Base-by-base conservation (phyloP, 2,888 invertebrate species). In the Parnassius glacialis region DNA sequence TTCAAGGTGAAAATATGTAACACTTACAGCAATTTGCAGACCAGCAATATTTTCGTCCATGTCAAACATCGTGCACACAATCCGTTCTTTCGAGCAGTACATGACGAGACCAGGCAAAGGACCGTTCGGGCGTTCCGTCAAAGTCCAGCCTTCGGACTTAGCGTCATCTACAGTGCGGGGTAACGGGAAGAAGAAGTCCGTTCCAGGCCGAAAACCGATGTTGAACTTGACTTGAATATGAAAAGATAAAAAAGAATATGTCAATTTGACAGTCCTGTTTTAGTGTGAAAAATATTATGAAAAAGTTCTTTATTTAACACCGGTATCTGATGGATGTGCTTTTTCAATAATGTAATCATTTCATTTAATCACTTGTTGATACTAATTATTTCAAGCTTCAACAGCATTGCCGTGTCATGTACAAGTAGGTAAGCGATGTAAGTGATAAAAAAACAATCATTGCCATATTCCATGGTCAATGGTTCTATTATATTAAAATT, bases 11-110 rank as follows among this genome's bases (percentile, higher is more conserved):
- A 3, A 25, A 25, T 9, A 47, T 47, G 2, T 47, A 53, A 47
- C 34, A 56, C 85, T 80, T 66, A 87, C 87, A 66, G 78, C 80
- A 55, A 84, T 67, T 66, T 86, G 85, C 11, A 83, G 42, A 0
- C 86, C 87, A 59, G 82, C 81, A 7, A 83, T 65, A 61, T 72
- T 65, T 0, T 72, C 76, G 45, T 74, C 73, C 42, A 81, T 80
- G 57, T 85, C 84, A 52, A 68, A 85, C n/a, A 82, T 64, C 0
- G 67, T 70, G 64, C 87, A 85, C 12, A 84, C 59, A 5, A 73
- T 68, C 13, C 71, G 70, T 61, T 79, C 82, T 0, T 64, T 16
- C 1, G 73, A 67, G 65, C 87, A 87, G 71, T 72, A 78, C 72
- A 85, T 69, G 9, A 65, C 59, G n/a, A 85, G 75, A 20, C 68